phyloP scores from a whole-genome alignment of 2,888 invertebrate species.

The Incurvaria masculella region DNA sequence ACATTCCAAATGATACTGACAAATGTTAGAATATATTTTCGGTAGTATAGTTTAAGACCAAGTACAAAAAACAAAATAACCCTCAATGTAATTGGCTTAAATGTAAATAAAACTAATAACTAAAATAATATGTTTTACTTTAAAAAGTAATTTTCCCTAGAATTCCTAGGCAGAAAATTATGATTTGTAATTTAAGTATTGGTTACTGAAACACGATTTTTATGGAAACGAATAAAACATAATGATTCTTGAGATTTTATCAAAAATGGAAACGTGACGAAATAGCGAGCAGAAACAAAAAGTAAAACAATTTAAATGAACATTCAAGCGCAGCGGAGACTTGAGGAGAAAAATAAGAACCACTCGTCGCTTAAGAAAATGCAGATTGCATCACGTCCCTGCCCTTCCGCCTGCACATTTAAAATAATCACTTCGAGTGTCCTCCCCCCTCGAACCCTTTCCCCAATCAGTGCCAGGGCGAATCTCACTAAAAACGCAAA shows the following conservation, averaged over 20 bases:
- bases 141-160: no score
- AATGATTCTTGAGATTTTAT: neutral
- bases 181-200: no score
- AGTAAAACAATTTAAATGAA: neutral
- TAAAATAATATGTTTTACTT: no score
- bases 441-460: constrained; percentile 35
- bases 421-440: constrained; percentile 49
- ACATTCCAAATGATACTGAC: no score
- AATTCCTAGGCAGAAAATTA: no score
- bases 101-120: no score
- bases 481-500: constrained; percentile 50
- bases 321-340: neutral
- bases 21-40: no score
- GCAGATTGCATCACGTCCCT: constrained; percentile 14
- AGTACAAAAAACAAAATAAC: no score
- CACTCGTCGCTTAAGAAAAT: neutral
- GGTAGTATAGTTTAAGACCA: no score
- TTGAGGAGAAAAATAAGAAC: neutral
- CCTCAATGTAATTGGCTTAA: no score
- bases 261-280: neutral
- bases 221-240: neutral
- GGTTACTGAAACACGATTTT: neutral
- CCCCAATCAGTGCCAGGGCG: constrained; percentile 41
- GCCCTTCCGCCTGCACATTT: constrained; percentile 42
- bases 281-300: no score